Percentiles rank a stretch among this genome's conserved stretches.
Evolutionary conservation across 1,140 invertebrate genomes (phyloP).

Genomic region (Cylas formicarius): DNA sequence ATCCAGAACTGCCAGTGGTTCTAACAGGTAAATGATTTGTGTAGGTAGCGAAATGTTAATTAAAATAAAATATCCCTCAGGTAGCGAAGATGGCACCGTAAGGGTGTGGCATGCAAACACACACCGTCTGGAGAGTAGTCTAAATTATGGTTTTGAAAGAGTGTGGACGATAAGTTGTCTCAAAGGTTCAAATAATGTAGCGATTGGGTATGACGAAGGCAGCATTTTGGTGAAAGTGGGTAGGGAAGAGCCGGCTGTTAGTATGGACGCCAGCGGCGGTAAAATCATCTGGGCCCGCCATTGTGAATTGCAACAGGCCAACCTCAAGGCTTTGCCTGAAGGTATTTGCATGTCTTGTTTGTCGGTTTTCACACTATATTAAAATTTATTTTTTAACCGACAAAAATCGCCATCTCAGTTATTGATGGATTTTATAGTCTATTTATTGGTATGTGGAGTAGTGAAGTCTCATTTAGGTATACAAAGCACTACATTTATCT

Average conservation of each 20-base stretch:
- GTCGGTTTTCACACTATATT: conserved; percentile 15
- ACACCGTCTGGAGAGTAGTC: conserved; percentile 88
- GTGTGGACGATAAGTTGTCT: conserved; percentile 97
- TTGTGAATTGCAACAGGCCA: conserved; percentile 97
- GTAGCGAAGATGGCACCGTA: conserved; percentile 95
- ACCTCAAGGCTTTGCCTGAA: conserved; percentile 77
- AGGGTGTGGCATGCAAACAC: conserved; percentile 98
- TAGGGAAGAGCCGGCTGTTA: conserved; percentile 96
- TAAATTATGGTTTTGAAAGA: conserved; percentile 97
- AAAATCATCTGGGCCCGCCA: conserved; percentile 99
- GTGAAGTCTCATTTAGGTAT: too few species aligned
- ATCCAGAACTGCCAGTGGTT: conserved; percentile 96
- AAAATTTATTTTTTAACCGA: neutral
- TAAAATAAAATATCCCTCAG: conserved; percentile 56
- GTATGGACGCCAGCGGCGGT: conserved; percentile 95
- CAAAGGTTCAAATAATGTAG: conserved; percentile 94
- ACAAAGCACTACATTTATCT: too few species aligned
- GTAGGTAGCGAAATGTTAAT: conserved; percentile 81
- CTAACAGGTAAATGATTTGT: conserved; percentile 68
- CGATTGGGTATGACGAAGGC: conserved; percentile 92
- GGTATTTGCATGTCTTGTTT: conserved; percentile 40
- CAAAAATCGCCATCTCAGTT: too few species aligned
- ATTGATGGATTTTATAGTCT: too few species aligned
- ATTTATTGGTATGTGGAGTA: too few species aligned
- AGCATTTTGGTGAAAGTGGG: conserved; percentile 97